Base-by-base conservation (phyloP, 1,140 invertebrate genomes). In the Triops longicaudatus region DNA sequence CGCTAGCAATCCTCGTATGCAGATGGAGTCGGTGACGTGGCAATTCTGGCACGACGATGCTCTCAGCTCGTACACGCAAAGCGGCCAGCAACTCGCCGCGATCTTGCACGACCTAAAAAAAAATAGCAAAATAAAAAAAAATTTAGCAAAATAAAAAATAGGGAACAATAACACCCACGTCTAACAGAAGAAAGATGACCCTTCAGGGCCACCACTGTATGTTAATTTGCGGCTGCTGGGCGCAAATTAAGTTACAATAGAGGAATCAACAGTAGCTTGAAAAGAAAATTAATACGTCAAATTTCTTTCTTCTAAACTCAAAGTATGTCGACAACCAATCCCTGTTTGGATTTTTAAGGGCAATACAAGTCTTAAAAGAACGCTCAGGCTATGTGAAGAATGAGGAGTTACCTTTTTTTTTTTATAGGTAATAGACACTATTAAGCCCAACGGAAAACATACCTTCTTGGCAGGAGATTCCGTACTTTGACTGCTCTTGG, bases 1-100 rank as follows among this genome's bases (percentile, higher is more conserved):
- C 94, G 84, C 95, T 93, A 26, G 93, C 93, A 41, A 96, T 87
- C 83, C 95, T 94, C 71, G 93, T 92, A 76, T 96, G 87, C 90
- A 95, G 94, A 79, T 92, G 87, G 42, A 97, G 88, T 82, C 92
- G 88, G 84, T 94, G 92, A 80, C 93, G 86, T 78, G 93, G 92
- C 84, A 96, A 93, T 86, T 95, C 92, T 79, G 89, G 88, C 72
- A 92, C 89, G 76, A 87, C 87, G 26, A 89, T 90, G 77, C 88
- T 88, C 83, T 91, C 90, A 79, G 92, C 84, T 75, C 90, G 87
- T 82, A 87, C 88, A 84, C 90, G 90, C 80, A 92, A 84, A 71
- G 91, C 89, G 73, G 86, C 86, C 76, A 91, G 84, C 78, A 91
- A 88, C 83, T 91, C 91, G 82, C 90, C 89, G 84, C 91, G 90